These are phyloP conservation scores for Corynorhinus townsendii DNA, from an alignment of 2,113 vertebrate genomes.

Conservation along the genomic window DNA sequence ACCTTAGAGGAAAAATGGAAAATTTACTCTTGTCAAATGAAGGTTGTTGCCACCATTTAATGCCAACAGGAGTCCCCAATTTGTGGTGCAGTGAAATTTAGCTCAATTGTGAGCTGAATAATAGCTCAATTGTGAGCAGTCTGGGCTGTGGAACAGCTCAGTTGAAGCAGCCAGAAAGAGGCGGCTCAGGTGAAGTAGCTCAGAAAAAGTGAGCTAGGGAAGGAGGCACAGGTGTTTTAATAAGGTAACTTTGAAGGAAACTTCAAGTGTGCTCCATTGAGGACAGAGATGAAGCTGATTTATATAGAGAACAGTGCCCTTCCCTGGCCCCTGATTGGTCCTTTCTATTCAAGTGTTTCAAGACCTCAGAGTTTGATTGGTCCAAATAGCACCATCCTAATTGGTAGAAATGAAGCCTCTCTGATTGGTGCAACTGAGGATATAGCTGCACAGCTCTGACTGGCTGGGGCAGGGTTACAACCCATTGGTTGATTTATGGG, in stretches of 20 bases:
- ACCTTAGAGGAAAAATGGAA: neutral
- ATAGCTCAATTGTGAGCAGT: neutral
- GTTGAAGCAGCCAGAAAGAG: neutral
- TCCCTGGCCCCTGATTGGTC: too few species aligned
- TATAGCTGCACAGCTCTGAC: too few species aligned
- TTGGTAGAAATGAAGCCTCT: neutral
- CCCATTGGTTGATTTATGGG: neutral
- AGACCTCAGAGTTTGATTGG: neutral
- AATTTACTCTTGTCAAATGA: neutral
- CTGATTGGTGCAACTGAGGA: neutral
- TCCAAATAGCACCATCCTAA: neutral
- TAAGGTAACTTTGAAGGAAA: neutral
- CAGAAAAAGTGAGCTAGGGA: neutral
- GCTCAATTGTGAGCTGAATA: neutral
- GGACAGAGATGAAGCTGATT: neutral
- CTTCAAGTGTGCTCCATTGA: neutral
- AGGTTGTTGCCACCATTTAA: neutral
- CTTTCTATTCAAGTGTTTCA: neutral
- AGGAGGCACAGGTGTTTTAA: neutral
- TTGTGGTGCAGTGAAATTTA: neutral
- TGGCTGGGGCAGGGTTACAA: rapidly evolving
- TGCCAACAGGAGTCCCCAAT: neutral
- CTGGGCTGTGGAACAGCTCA: neutral
- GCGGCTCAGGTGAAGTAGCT: neutral
- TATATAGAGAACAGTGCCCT: neutral